Base-by-base conservation (phyloP, 30 jellyfish, hydroid and myxozoan species). In the Sanderia malayensis region DNA sequence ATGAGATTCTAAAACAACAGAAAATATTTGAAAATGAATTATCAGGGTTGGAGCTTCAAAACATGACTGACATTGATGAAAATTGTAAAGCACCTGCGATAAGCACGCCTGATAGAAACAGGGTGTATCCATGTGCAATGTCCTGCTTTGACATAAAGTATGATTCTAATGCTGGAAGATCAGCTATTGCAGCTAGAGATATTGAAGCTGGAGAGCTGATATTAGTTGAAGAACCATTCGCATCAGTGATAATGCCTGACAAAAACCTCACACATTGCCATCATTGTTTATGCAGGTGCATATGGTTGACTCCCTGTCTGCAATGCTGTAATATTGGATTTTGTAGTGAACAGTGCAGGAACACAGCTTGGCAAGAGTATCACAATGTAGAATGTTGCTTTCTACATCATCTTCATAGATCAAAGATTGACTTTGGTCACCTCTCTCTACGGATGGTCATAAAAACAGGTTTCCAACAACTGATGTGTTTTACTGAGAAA, bases 121-220 rank as follows among this genome's bases (percentile, higher is more conserved):
- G 75, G 6, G 63, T 67, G 1, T 89, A 67, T 61, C 92, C 86
- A 46, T 64, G 95, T 82, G 95, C 97, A n/a, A 68, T 81, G 1
- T 13, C 81, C 0, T 66, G 93, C 4, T 81, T 89, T 67, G 66
- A 62, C 30, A 73, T 89, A 24, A 49, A 46, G 26, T 32, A 66
- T 58, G 65, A 58, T 10, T 27, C 44, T 0, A 30, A 31, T 1
- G 18, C 44, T 29, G 97, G 97, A 24, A 49, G 97, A 31, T 73
- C 64, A 74, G 97, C 95, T 29, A 58, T 82, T 47, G 97, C 97
- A 0, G 32, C 76, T 22, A 67, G 80, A 52, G 89, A 89, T 28
- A 89, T 89, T 23, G 33, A 67, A 18, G 95, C 95, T 60, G 97
- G 97, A 7, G 97, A 89, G 34, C 72, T 81, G 44, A 82, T 89